Conservation (phyloP, 2,888 invertebrate genomes). For the Eupithecia subfuscata region DNA sequence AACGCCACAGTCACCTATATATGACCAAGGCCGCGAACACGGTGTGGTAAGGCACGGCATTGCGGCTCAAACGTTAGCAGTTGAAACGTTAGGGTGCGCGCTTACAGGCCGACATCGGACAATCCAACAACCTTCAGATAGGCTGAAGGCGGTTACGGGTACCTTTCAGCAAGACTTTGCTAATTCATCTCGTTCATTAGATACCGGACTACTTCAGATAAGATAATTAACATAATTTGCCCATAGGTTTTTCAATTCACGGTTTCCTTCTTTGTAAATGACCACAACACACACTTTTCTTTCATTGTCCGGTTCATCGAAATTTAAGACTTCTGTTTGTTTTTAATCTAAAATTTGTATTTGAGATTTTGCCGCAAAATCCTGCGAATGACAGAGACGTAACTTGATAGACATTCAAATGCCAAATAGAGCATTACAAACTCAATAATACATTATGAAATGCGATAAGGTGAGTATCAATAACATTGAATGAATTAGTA, state of each 20-base stretch:
- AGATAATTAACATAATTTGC: neutral
- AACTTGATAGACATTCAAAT: neutral
- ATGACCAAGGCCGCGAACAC: no score
- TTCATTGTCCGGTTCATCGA: neutral
- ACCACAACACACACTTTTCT: neutral
- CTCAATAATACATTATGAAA: neutral
- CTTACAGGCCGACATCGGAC: no score
- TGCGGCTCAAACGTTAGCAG: no score
- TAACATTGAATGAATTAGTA: neutral
- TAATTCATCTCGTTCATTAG: no score
- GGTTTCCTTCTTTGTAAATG: neutral
- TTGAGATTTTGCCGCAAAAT: neutral
- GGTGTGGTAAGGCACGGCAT: no score
- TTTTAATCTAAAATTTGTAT: neutral
- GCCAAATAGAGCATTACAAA: slow-evolving; percentile 2
- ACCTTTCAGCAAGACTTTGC: no score
- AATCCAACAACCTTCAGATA: no score
- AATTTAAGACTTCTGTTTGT: neutral
- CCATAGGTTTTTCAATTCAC: neutral
- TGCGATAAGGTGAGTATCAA: neutral
- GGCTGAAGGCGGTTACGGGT: no score
- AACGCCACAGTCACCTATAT: no score
- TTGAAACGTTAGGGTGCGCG: no score
- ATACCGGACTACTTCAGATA: no score
- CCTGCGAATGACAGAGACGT: neutral